phyloP scores from a whole-genome alignment of 2,113 vertebrate species.

The Poicephalus gulielmi region DNA sequence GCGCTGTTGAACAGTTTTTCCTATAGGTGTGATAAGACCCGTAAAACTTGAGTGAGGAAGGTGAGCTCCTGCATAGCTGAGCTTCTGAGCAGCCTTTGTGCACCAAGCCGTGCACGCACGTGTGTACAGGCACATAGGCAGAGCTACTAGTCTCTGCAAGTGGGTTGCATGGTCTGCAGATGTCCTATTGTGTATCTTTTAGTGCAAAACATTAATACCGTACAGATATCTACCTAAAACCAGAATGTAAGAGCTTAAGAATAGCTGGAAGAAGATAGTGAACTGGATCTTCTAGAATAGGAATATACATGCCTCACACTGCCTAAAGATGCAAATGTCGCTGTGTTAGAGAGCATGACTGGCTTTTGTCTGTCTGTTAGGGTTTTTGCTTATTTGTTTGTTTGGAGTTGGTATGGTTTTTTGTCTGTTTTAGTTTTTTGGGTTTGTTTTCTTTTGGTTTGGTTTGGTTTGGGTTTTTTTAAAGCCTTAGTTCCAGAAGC shows the following conservation, averaged over 20 bases:
- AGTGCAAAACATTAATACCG: not conserved
- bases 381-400: not conserved
- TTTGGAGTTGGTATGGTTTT: not conserved
- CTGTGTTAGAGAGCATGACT: not conserved
- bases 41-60: not conserved
- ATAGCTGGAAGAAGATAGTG: not conserved
- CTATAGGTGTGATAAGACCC: not conserved
- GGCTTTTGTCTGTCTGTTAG: not conserved
- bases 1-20: not conserved
- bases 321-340: not conserved
- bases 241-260: not conserved
- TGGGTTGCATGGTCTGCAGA: not conserved
- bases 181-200: not conserved
- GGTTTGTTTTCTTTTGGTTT: not conserved
- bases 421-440: not conserved
- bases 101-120: fast-evolving
- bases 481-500: not conserved
- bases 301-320: not conserved
- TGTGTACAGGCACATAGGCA: fast-evolving
- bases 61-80: not conserved
- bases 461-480: not conserved
- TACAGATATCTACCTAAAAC: not conserved
- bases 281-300: not conserved
- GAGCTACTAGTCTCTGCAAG: not conserved
- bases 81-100: not conserved